Evolutionary conservation across 2,888 invertebrate species (phyloP).

Genomic region (Epicampocera succincta): DNA sequence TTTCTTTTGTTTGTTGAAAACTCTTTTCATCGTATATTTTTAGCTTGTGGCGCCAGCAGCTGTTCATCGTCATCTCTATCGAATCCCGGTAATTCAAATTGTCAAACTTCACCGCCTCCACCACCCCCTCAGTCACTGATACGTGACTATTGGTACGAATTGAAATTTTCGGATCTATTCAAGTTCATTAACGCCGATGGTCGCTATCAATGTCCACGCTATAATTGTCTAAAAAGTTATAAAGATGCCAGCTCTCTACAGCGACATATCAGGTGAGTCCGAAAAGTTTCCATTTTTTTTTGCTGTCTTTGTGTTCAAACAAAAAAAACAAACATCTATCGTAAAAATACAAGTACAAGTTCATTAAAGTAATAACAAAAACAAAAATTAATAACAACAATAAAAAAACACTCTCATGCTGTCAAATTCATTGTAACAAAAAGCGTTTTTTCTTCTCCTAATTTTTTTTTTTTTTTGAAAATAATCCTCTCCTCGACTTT

Average conservation of each 20-base stretch:
- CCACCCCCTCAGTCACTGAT: slow-evolving; percentile 77
- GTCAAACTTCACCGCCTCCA: slow-evolving; percentile 76
- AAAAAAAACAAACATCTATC: not conserved
- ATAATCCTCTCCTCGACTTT: no score
- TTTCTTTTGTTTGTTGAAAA: slow-evolving; percentile 37
- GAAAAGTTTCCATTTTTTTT: slow-evolving; percentile 19
- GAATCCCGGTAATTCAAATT: slow-evolving; percentile 66
- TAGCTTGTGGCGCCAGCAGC: slow-evolving; percentile 74
- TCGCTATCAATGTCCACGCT: slow-evolving; percentile 82
- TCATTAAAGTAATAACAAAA: slow-evolving; percentile 11
- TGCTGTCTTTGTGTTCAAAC: no score
- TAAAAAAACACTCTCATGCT: no score
- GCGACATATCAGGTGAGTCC: slow-evolving; percentile 82
- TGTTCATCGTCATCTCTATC: slow-evolving; percentile 73
- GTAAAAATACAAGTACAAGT: slow-evolving; percentile 1
- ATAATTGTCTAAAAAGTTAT: slow-evolving; percentile 82
- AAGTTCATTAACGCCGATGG: slow-evolving; percentile 82
- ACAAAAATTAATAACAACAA: no score
- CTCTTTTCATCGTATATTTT: slow-evolving; percentile 27
- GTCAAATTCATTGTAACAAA: not conserved
- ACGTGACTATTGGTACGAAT: slow-evolving; percentile 82
- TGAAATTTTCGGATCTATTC: slow-evolving; percentile 82
- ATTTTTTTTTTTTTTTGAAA: no score
- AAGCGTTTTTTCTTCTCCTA: no score
- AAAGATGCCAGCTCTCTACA: slow-evolving; percentile 82